Percentiles rank a stretch among this genome's conserved stretches.
These are phyloP conservation scores for Drosophila picticornis DNA, from an alignment of 2,888 invertebrate species.

Conservation along the genomic window DNA sequence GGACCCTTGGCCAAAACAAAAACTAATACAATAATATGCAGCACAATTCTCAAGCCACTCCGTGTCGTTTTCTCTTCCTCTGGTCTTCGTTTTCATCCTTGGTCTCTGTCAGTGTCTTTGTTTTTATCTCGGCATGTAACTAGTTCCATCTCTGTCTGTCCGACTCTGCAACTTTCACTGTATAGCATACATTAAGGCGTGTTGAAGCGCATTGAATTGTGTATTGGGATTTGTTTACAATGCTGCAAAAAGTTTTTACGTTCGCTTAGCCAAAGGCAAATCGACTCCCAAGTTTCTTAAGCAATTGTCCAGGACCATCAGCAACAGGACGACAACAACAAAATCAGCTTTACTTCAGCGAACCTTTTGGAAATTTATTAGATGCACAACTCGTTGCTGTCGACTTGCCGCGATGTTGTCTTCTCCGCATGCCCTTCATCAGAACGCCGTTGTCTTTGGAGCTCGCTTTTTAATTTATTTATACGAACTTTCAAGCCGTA, in stretches of 20 bases:
- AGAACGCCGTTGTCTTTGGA: conserved; percentile 51
- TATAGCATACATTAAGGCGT: conserved; percentile 77
- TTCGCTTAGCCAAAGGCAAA: conserved; percentile 77
- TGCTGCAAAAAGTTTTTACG: conserved; percentile 76
- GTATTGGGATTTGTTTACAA: conserved; percentile 80
- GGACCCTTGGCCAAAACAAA: conserved; percentile 49
- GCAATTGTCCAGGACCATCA: conserved; percentile 64
- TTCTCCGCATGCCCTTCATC: conserved; percentile 13
- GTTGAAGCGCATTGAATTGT: conserved; percentile 80
- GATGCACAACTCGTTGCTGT: conserved; percentile 64
- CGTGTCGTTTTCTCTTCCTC: conserved; percentile 11
- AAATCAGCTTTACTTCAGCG: conserved; percentile 26
- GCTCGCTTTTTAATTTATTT: conserved; percentile 52
- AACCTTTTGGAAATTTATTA: conserved; percentile 72
- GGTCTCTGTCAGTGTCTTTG: conserved; percentile 1
- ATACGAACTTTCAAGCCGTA: conserved; percentile 45
- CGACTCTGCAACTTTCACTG: conserved; percentile 58
- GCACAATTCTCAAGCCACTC: conserved; percentile 56
- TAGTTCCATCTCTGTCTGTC: conserved; percentile 14
- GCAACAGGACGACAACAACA: conserved; percentile 22
- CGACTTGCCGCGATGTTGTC: conserved; percentile 13
- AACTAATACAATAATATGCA: conserved; percentile 77
- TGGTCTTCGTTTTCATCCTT: neutral
- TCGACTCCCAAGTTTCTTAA: conserved; percentile 70
- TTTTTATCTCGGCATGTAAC: conserved; percentile 3